Conservation (phyloP, 2,797 vertebrate species). For the Spondyliosoma cantharus region DNA sequence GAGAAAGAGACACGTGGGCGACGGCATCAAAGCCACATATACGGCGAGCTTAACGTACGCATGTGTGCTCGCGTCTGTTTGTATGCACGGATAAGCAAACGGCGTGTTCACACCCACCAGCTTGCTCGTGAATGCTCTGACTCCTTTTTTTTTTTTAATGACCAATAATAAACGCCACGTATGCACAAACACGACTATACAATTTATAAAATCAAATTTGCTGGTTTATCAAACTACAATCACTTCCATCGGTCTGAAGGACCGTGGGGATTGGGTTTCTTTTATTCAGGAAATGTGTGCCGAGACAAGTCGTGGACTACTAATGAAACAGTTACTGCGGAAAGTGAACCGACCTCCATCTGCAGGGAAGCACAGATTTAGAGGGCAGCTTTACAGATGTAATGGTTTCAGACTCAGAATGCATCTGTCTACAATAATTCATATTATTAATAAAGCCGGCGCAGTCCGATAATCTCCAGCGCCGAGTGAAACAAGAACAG, state of each 20-base stretch:
- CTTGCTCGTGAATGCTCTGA: background rate
- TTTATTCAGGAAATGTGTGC: background rate
- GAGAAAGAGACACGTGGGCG: background rate
- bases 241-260: background rate
- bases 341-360: background rate
- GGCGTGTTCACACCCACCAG: background rate
- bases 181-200: conserved; percentile 27
- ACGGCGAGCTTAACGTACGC: background rate
- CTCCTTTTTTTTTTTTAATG: background rate
- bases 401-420: background rate
- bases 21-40: background rate
- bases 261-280: background rate
- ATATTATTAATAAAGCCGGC: conserved; percentile 34
- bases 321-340: conserved; percentile 22
- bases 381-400: conserved; percentile 13
- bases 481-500: conserved; percentile 6
- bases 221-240: background rate
- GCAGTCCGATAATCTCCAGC: background rate
- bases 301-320: background rate
- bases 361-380: conserved; percentile 5
- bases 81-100: conserved; percentile 19
- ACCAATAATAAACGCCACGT: background rate
- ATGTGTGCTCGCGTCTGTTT: background rate
- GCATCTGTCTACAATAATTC: conserved; percentile 15
- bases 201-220: background rate